These are phyloP conservation scores for Thryonomys swinderianus DNA, from an alignment of 2,113 vertebrate species.

Conservation along the genomic window DNA sequence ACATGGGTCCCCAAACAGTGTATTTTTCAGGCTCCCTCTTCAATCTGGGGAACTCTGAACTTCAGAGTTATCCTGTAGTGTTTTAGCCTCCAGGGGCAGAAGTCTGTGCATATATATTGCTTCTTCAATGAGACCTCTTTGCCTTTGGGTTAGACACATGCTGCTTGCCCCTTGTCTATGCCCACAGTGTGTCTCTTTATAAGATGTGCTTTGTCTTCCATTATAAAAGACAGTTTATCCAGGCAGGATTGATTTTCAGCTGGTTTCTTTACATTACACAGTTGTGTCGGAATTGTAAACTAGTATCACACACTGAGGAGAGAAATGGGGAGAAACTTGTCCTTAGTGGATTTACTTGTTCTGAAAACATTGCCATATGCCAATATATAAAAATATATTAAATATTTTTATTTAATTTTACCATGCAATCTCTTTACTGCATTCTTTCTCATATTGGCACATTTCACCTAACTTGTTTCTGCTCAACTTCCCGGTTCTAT, in stretches of 20 bases:
- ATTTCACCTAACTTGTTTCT: conserved; percentile 24
- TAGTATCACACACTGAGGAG: background rate
- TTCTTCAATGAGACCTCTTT: background rate
- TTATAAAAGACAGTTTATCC: background rate
- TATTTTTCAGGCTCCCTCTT: background rate
- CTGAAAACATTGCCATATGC: background rate
- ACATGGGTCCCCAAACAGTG: background rate
- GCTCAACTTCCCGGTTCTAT: background rate
- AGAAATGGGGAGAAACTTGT: background rate
- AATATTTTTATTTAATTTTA: background rate
- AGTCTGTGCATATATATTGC: background rate
- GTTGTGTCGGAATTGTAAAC: conserved; percentile 36
- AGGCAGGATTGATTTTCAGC: background rate
- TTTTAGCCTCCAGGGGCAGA: background rate
- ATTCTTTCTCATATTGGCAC: background rate
- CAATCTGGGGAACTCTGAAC: background rate
- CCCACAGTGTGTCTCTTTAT: background rate
- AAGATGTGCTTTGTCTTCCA: background rate
- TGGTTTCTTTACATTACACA: background rate
- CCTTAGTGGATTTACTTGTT: background rate
- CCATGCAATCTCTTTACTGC: background rate
- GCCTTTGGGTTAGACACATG: background rate
- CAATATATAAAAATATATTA: too few relatives aligned
- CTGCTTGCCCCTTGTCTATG: background rate
- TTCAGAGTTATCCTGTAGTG: background rate